A percentile compares a stretch with the other conserved stretches of the same genome.
Conservation (phyloP, 2,797 vertebrate species). For the Atherinosoma microstoma region DNA sequence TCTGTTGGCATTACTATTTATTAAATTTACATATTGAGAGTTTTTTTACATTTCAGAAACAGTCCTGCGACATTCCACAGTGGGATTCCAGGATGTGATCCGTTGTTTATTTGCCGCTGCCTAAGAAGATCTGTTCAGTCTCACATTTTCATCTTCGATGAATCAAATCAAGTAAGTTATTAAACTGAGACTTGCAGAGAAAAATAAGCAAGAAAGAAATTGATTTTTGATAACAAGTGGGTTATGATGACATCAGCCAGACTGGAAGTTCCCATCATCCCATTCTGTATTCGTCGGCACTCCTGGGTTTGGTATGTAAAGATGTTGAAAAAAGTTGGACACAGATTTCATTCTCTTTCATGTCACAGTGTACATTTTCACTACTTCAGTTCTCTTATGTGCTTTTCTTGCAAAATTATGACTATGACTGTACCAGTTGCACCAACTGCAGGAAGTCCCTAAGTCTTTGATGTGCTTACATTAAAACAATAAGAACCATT, state of each 20-base stretch:
- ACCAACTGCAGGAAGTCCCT: background rate
- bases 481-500: background rate
- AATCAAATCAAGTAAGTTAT: constrained; percentile 58
- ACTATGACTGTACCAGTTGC: constrained; percentile 1
- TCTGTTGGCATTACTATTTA: constrained; percentile 3
- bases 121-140: constrained; percentile 26
- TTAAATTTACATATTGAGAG: constrained; percentile 14
- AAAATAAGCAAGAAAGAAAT: constrained; percentile 32
- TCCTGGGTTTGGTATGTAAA: constrained; percentile 71
- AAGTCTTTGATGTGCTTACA: background rate
- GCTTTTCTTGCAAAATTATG: background rate
- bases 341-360: background rate
- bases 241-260: constrained; percentile 24
- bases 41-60: constrained; percentile 17
- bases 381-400: background rate
- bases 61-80: constrained; percentile 4
- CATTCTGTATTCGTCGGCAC: constrained; percentile 56
- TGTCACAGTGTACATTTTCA: background rate
- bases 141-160: constrained; percentile 33
- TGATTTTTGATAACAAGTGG: constrained; percentile 24
- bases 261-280: constrained; percentile 46
- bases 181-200: constrained; percentile 39
- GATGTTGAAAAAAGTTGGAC: background rate
- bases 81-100: constrained; percentile 23
- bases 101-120: background rate